phyloP scores from a whole-genome alignment of 2,888 invertebrate genomes.

The Fissipunctia ypsillon region DNA sequence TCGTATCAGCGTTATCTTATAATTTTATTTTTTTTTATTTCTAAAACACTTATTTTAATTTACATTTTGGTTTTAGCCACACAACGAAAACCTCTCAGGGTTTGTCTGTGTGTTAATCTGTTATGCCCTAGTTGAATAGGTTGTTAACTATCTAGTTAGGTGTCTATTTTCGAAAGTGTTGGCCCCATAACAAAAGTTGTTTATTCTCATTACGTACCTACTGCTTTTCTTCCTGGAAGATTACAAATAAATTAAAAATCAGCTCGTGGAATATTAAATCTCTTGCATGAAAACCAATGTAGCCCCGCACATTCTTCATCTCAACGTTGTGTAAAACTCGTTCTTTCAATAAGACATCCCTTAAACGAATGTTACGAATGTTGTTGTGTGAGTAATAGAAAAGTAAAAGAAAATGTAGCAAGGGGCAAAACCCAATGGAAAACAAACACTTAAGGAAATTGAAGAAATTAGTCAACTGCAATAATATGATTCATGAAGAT shows the following conservation, averaged over 20 bases:
- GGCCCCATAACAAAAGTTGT: neutral
- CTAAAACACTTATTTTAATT: too few relatives aligned
- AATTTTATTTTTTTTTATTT: too few relatives aligned
- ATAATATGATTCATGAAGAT: slow-evolving; percentile 3
- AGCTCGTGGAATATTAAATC: neutral
- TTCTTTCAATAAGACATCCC: slow-evolving; percentile 1
- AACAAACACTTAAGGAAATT: neutral
- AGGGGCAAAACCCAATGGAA: neutral
- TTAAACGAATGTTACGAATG: neutral
- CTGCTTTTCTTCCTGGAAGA: neutral
- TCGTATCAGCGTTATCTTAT: too few relatives aligned
- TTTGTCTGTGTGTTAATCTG: too few relatives aligned
- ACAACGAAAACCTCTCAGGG: too few relatives aligned
- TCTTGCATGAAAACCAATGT: too few relatives aligned
- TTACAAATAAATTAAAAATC: neutral
- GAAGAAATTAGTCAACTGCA: neutral
- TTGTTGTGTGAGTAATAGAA: neutral
- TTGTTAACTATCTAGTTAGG: too few relatives aligned
- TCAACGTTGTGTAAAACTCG: neutral
- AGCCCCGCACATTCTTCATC: neutral
- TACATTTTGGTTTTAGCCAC: too few relatives aligned
- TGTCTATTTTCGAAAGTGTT: neutral
- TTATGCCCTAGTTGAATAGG: too few relatives aligned
- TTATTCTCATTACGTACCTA: neutral
- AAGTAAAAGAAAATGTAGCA: neutral